Conservation (phyloP, 2,113 vertebrate species). For the Reinhardtius hippoglossoides region DNA sequence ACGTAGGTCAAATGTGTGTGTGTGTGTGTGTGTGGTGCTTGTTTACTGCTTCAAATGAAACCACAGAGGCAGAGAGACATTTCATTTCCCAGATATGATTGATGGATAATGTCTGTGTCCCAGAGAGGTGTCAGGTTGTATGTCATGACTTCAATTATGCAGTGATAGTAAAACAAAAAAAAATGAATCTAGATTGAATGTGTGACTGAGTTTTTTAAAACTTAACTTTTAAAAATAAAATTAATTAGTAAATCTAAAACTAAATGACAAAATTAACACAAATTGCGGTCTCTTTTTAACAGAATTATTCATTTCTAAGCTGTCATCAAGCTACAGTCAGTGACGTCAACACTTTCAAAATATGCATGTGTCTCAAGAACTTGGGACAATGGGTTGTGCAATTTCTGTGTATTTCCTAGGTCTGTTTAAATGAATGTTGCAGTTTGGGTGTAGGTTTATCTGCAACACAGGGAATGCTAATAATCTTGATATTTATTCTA, state of each 20-base stretch:
- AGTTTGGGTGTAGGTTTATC: constrained; percentile 34
- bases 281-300: no score
- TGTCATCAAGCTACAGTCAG: background rate
- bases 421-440: constrained; percentile 19
- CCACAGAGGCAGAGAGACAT: constrained; percentile 57
- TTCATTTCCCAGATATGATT: constrained; percentile 70
- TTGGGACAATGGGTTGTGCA: background rate
- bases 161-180: constrained; percentile 3
- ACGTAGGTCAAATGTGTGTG: constrained; percentile 3
- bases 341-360: background rate
- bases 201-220: background rate
- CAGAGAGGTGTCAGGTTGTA: constrained; percentile 39
- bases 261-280: no score
- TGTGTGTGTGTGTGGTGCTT: constrained; percentile 3
- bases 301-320: background rate
- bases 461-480: constrained; percentile 22
- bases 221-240: no score
- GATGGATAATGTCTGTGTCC: constrained; percentile 61
- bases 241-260: no score
- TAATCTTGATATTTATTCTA: constrained; percentile 47
- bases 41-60: constrained; percentile 59
- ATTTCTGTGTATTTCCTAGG: constrained; percentile 29
- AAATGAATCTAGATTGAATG: background rate
- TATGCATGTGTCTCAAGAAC: no score
- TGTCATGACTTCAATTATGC: constrained; percentile 8